Conservation (phyloP, 1,140 invertebrate genomes). For the Homalodisca vitripennis region DNA sequence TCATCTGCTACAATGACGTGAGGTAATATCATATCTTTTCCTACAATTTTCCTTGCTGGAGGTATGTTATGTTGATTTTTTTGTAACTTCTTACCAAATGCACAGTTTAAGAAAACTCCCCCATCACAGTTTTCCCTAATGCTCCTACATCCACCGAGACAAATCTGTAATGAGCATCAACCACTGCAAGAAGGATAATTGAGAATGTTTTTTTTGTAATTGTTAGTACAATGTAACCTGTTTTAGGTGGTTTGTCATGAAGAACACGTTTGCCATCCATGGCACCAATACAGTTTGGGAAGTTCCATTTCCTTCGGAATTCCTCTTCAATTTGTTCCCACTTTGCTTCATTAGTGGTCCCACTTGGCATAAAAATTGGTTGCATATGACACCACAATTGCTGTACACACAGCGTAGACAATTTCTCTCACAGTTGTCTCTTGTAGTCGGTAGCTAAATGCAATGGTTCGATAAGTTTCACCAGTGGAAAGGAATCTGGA, state of each 20-base stretch:
- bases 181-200: not conserved
- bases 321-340: slow-evolving; percentile 18
- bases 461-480: slow-evolving; percentile 34
- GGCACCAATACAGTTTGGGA: slow-evolving; percentile 44
- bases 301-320: slow-evolving; percentile 41
- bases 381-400: slow-evolving; percentile 36
- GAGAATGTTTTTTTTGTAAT: not conserved
- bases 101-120: no score
- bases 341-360: not conserved
- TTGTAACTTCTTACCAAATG: no score
- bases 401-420: slow-evolving; percentile 37
- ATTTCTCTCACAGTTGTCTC: slow-evolving; percentile 39
- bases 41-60: no score
- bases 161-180: no score
- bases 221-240: not conserved
- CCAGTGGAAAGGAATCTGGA: slow-evolving; percentile 30
- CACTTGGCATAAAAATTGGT: slow-evolving; percentile 33
- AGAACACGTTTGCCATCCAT: not conserved
- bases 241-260: not conserved
- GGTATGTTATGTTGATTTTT: no score
- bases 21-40: no score
- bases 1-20: no score
- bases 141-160: no score
- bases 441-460: slow-evolving; percentile 40
- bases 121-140: no score